phyloP scores from a whole-genome alignment of 2,888 invertebrate species.

The Helobdella robusta region DNA sequence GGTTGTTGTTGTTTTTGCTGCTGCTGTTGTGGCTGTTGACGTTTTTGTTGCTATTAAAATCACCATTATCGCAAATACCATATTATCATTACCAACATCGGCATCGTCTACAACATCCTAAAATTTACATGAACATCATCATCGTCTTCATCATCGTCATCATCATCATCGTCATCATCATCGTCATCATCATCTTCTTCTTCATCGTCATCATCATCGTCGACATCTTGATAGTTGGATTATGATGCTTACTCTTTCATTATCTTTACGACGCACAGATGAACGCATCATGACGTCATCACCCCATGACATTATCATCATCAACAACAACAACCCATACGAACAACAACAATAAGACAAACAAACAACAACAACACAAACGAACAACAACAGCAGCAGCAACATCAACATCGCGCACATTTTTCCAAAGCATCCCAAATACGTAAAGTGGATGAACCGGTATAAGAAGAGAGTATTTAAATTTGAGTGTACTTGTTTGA shows the following conservation, averaged over 20 bases:
- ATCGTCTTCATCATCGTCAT: conserved; percentile 26
- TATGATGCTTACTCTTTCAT: not conserved
- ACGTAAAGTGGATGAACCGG: too few relatives aligned
- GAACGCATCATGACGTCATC: too few relatives aligned
- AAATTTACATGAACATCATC: conserved; percentile 23
- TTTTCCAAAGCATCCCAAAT: too few relatives aligned
- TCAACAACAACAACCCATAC: not conserved
- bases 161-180: conserved; percentile 25
- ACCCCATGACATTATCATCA: too few relatives aligned
- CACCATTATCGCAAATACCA: not conserved
- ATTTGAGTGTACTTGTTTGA: too few relatives aligned
- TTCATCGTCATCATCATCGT: conserved; percentile 16
- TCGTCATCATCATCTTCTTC: conserved; percentile 21
- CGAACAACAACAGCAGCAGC: too few relatives aligned
- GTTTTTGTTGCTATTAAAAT: not conserved
- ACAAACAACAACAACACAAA: too few relatives aligned
- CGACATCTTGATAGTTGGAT: not conserved
- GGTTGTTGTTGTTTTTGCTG: not conserved
- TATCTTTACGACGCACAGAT: conserved; percentile 5
- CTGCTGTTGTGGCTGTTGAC: not conserved
- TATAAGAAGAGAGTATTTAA: too few relatives aligned
- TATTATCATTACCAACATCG: not conserved
- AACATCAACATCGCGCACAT: too few relatives aligned
- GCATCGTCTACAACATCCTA: not conserved
- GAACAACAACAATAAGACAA: not conserved